phyloP scores from a whole-genome alignment of 2,113 vertebrate species.

The Chroicocephalus ridibundus region DNA sequence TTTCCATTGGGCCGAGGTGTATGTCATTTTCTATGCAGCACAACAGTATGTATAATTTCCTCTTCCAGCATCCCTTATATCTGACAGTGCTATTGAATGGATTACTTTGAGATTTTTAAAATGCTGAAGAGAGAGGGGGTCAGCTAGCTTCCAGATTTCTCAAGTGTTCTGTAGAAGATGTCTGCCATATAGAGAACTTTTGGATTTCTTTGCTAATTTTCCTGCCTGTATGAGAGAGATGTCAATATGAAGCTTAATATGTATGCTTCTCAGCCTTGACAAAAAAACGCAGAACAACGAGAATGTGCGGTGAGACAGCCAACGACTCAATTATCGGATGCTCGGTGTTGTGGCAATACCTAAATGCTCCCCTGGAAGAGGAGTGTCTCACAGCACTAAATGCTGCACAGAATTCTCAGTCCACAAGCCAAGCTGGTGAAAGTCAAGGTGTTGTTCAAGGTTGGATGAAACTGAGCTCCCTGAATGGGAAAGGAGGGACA shows the following conservation, averaged over 20 bases:
- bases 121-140: not conserved
- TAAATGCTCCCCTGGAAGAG: not conserved
- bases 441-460: not conserved
- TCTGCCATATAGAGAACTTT: not conserved
- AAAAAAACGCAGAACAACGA: not conserved
- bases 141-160: not conserved
- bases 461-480: not conserved
- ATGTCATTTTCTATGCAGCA: constrained; percentile 8
- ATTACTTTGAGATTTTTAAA: not conserved
- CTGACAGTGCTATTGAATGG: not conserved
- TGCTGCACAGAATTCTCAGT: not conserved
- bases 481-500: not conserved
- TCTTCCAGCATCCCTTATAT: not conserved
- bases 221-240: not conserved
- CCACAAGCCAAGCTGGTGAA: not conserved
- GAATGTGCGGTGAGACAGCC: not conserved
- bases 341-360: not conserved
- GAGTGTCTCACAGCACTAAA: not conserved
- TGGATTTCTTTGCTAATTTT: not conserved
- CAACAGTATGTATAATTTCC: not conserved
- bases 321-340: not conserved
- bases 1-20: not conserved
- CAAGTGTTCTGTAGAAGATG: not conserved
- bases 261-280: not conserved
- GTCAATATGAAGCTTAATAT: not conserved